These are phyloP conservation scores for Triplophysa dalaica DNA, from an alignment of 2,113 vertebrate species.

Conservation along the genomic window DNA sequence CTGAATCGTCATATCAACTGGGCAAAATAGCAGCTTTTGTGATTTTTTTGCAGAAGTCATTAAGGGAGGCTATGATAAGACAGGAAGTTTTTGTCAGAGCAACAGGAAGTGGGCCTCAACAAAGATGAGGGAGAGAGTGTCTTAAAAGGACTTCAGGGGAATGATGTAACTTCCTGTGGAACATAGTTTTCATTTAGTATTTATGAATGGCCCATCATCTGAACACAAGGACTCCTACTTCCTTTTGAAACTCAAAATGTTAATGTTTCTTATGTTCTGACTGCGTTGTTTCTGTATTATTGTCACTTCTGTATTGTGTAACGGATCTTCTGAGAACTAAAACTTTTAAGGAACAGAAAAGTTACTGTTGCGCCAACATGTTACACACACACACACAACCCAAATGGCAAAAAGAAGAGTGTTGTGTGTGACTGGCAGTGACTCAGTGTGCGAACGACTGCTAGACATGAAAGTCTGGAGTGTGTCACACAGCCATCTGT, in stretches of 20 bases:
- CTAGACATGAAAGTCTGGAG: conserved; percentile 45
- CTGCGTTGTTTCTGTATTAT: background rate
- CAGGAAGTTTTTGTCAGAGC: conserved; percentile 69
- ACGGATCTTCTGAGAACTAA: background rate
- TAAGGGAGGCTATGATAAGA: conserved; percentile 46
- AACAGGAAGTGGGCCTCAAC: conserved; percentile 71
- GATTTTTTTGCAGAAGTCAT: conserved; percentile 50
- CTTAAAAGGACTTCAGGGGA: conserved; percentile 31
- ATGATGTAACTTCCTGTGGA: conserved; percentile 66
- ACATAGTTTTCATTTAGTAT: conserved; percentile 39
- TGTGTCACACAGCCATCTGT: conserved; percentile 45
- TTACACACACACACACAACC: conserved; percentile 9
- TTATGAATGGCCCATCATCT: background rate
- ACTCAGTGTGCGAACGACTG: conserved; percentile 45
- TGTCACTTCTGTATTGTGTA: background rate
- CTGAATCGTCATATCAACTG: background rate
- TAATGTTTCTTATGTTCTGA: background rate
- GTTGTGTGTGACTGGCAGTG: conserved; percentile 23
- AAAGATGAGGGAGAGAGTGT: conserved; percentile 33
- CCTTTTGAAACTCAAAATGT: background rate
- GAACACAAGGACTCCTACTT: background rate
- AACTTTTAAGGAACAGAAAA: conserved; percentile 38
- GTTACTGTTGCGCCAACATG: background rate
- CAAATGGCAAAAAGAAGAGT: conserved; percentile 26
- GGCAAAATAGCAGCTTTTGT: conserved; percentile 12